Percentiles rank a stretch among this genome's conserved stretches.
phyloP scores from a whole-genome alignment of 2,113 vertebrate genomes.

The Lasiurus borealis region DNA sequence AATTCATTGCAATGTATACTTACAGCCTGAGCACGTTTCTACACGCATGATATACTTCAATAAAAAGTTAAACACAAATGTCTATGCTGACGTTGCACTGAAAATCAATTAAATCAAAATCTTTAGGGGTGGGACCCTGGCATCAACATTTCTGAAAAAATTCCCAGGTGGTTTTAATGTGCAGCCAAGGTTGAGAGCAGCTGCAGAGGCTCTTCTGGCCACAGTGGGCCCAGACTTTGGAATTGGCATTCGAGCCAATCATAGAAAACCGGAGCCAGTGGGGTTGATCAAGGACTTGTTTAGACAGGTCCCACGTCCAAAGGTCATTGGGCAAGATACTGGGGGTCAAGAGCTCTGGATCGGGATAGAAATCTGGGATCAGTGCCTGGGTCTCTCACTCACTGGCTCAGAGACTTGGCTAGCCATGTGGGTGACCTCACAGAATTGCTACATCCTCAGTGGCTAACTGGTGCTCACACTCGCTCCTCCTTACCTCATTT shows the following conservation, averaged over 20 bases:
- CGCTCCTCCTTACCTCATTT: neutral
- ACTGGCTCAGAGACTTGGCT: neutral
- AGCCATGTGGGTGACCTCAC: neutral
- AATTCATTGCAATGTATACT: neutral
- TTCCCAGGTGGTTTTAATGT: neutral
- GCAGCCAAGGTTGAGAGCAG: neutral
- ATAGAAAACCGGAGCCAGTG: neutral
- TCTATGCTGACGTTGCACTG: conserved; percentile 6
- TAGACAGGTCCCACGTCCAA: neutral
- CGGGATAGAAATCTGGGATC: neutral
- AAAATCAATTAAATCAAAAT: conserved; percentile 61
- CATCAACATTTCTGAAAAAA: neutral
- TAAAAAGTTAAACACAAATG: conserved; percentile 47
- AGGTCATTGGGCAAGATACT: neutral
- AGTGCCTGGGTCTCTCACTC: neutral
- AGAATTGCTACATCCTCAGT: neutral
- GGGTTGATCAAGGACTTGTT: neutral
- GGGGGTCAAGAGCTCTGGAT: neutral
- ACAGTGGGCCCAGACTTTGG: neutral
- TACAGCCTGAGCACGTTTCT: conserved; percentile 6
- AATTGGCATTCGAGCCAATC: neutral
- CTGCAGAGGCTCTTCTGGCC: neutral
- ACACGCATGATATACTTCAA: conserved; percentile 37
- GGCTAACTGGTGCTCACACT: neutral
- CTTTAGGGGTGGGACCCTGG: neutral